Conservation (phyloP, 2,797 vertebrate species). For the Coracias cyanogaster region DNA sequence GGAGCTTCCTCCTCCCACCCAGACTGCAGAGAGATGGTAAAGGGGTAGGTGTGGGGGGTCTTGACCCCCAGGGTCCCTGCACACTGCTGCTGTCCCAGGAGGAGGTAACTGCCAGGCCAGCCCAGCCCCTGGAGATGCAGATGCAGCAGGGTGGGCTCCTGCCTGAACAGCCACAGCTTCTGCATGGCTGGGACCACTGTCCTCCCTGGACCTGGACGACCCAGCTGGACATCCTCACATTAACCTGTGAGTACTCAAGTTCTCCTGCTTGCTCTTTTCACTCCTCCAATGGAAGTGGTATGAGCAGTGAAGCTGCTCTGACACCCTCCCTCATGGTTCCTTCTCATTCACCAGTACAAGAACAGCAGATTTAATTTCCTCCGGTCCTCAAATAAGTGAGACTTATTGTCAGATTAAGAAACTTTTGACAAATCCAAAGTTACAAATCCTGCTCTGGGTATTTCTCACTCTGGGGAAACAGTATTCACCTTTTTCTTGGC, state of each 20-base stretch:
- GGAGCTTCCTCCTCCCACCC: not conserved
- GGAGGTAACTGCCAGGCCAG: not conserved
- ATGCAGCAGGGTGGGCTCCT: not conserved
- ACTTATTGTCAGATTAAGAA: not conserved
- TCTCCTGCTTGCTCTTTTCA: not conserved
- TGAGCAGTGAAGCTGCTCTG: not conserved
- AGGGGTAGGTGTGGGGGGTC: not conserved
- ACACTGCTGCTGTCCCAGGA: not conserved
- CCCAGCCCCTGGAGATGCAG: not conserved
- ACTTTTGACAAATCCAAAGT: not conserved
- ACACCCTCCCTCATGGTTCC: not conserved
- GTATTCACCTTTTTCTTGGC: not conserved
- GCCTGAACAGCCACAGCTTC: not conserved
- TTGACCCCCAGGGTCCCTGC: not conserved
- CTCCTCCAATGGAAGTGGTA: not conserved
- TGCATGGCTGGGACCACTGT: fast-evolving
- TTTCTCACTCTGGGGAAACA: not conserved
- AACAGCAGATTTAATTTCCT: not conserved
- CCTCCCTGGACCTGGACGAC: not conserved
- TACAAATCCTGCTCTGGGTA: not conserved
- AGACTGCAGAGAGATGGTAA: not conserved
- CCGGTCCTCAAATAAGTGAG: not conserved
- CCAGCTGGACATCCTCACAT: not conserved
- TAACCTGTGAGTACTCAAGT: not conserved
- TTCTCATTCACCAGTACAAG: not conserved